A percentile compares a stretch with the other conserved stretches of the same genome.
Conservation (phyloP, 2,113 vertebrate genomes). For the Oreotragus oreotragus region DNA sequence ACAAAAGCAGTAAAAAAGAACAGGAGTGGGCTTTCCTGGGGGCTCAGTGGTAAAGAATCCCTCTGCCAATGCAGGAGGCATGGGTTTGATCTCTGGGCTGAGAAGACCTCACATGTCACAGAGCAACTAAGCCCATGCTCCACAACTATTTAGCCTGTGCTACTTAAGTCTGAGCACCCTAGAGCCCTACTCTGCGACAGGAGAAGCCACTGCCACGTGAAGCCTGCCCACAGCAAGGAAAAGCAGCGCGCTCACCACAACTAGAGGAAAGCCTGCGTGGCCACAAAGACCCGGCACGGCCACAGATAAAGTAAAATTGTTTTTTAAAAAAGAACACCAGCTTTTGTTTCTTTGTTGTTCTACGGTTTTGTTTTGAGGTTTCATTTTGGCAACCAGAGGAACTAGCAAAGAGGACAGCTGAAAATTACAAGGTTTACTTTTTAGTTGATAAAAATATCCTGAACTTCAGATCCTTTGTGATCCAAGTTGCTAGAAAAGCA, state of each 20-base stretch:
- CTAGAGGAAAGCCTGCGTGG: neutral
- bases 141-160: neutral
- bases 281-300: neutral
- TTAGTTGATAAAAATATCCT: neutral
- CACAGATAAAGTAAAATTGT: neutral
- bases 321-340: neutral
- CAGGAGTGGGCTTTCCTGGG: neutral
- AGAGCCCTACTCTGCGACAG: neutral
- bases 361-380: neutral
- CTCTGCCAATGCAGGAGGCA: neutral
- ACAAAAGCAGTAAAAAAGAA: slow-evolving; percentile 64
- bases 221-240: neutral
- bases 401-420: neutral
- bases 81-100: neutral
- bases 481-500: neutral
- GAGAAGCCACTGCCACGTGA: neutral
- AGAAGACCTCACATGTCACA: neutral
- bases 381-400: neutral
- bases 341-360: neutral
- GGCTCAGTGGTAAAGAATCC: neutral
- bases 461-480: neutral
- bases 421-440: neutral
- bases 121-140: neutral
- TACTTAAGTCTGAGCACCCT: neutral
- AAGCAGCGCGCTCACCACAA: neutral